These are phyloP conservation scores for Periplaneta americana DNA, from an alignment of 1,140 invertebrate genomes.

Conservation along the genomic window DNA sequence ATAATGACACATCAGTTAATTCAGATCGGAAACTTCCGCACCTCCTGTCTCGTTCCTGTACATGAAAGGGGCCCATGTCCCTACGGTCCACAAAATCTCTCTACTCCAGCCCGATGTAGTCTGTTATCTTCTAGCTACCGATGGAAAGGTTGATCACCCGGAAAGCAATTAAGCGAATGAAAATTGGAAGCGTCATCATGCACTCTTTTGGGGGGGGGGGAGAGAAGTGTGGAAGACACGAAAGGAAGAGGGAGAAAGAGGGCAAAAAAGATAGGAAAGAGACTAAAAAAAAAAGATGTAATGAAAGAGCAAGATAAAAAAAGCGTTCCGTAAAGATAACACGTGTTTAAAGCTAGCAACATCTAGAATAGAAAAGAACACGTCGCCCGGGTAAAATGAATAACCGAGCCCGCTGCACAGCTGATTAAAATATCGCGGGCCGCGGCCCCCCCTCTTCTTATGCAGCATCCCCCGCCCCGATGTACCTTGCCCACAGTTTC, in stretches of 20 bases:
- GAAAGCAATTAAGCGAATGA: slow-evolving; percentile 11
- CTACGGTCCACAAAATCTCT: neutral
- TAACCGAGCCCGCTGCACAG: neutral
- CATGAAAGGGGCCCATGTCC: neutral
- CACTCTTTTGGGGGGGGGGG: neutral
- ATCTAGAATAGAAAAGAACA: neutral
- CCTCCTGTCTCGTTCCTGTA: neutral
- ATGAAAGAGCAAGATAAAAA: neutral
- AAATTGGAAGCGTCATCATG: slow-evolving; percentile 7
- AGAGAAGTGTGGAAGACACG: neutral
- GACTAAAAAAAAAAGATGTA: neutral
- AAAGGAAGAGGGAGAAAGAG: neutral
- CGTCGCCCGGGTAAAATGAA: neutral
- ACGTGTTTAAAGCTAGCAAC: neutral
- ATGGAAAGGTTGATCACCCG: slow-evolving; percentile 1
- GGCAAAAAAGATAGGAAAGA: neutral
- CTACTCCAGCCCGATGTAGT: neutral
- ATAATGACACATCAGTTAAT: neutral
- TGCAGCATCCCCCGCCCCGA: neutral
- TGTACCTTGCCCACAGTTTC: neutral
- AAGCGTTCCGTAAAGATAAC: neutral
- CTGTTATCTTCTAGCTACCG: neutral
- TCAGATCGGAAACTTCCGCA: neutral
- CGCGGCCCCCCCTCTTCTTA: neutral
- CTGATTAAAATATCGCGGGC: neutral